Percentiles rank a stretch among this genome's conserved stretches.
Evolutionary conservation across 1,140 invertebrate species (phyloP).

Genomic region (Wasmannia auropunctata): DNA sequence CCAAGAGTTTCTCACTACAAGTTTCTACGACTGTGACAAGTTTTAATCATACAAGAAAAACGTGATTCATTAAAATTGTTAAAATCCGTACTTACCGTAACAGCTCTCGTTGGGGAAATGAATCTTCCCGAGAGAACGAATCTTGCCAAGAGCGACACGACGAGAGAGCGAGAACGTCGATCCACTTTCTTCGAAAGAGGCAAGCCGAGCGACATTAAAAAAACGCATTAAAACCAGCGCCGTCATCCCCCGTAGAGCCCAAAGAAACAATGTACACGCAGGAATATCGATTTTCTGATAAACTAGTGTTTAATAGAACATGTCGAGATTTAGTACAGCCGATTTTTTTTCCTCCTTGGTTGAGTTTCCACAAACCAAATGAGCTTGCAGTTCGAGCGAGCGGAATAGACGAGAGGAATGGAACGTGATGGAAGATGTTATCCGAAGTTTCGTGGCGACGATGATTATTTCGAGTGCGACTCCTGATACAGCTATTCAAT

Average conservation of each 20-base stretch:
- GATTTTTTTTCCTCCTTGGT: constrained; percentile 77
- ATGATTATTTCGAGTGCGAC: neutral
- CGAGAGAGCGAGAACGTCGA: neutral
- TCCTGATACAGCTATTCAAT: neutral
- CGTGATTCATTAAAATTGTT: neutral
- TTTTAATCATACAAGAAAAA: neutral
- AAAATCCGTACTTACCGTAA: constrained; percentile 58
- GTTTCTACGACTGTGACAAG: neutral
- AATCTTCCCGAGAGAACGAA: neutral
- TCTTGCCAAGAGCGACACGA: neutral
- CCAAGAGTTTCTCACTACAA: neutral
- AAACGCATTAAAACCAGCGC: neutral
- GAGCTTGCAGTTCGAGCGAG: constrained; percentile 76
- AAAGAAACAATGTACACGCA: constrained; percentile 50
- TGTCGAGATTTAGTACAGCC: constrained; percentile 81
- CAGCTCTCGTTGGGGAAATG: neutral
- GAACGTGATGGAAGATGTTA: neutral
- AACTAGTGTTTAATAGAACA: constrained; percentile 84
- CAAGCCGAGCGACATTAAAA: neutral
- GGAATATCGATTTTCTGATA: constrained; percentile 79
- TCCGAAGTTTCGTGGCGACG: neutral
- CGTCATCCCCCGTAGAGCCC: neutral
- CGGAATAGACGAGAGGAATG: neutral
- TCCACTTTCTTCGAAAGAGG: neutral
- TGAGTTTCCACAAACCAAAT: constrained; percentile 77